phyloP scores from a whole-genome alignment of 2,113 vertebrate genomes.

The Stictonetta naevosa region DNA sequence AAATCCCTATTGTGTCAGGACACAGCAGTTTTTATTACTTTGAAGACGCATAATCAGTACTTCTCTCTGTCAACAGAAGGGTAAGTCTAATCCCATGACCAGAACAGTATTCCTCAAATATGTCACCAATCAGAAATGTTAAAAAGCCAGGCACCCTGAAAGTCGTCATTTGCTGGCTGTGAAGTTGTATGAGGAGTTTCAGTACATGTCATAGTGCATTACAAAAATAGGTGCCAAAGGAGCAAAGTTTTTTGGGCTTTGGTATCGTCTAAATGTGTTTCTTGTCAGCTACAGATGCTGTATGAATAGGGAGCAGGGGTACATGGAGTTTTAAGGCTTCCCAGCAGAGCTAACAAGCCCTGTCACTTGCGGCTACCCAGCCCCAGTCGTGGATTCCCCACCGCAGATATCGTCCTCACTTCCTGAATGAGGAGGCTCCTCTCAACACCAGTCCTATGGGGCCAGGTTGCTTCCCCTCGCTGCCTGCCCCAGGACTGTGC shows the following conservation, averaged over 20 bases:
- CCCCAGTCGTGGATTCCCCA: accelerated
- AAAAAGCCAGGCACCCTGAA: background rate
- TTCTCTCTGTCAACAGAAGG: conserved; percentile 40
- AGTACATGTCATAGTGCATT: background rate
- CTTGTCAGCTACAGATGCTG: background rate
- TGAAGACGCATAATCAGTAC: background rate
- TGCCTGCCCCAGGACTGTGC: background rate
- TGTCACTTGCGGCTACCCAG: accelerated
- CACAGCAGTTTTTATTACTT: conserved; percentile 4
- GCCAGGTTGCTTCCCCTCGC: background rate
- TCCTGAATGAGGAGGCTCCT: background rate
- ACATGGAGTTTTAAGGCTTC: background rate
- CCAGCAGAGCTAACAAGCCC: background rate
- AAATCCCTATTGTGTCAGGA: conserved; percentile 8
- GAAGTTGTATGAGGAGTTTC: background rate
- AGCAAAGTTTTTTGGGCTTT: background rate
- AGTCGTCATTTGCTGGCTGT: background rate
- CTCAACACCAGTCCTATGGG: background rate
- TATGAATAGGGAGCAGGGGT: background rate
- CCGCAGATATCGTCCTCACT: background rate
- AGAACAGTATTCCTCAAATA: background rate
- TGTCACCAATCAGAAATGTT: background rate
- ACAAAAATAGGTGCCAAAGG: background rate
- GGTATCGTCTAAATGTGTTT: background rate
- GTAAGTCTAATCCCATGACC: conserved; percentile 37